Percentiles rank a stretch among this genome's conserved stretches.
Conservation (phyloP, 2,888 invertebrate species). For the Synergus laeviventris region DNA sequence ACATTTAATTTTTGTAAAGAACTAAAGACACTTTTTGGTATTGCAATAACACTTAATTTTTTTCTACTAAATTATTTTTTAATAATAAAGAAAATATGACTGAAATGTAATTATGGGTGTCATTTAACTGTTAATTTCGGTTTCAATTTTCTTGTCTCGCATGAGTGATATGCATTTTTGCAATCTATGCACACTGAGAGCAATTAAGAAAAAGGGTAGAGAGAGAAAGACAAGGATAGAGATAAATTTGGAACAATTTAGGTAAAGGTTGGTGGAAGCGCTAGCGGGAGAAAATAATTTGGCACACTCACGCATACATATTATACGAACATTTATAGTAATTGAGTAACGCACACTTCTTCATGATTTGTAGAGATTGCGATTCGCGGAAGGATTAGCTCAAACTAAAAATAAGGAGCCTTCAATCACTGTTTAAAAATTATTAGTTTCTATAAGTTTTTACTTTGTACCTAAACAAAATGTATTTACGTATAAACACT, state of each 20-base stretch:
- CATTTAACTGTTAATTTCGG: background rate
- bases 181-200: conserved; percentile 26
- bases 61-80: background rate
- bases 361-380: conserved; percentile 4
- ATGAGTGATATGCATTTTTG: conserved; percentile 7
- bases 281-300: conserved; percentile 43
- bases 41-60: background rate
- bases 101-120: background rate
- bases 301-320: conserved; percentile 46
- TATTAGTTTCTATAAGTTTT: background rate
- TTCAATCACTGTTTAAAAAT: conserved; percentile 5
- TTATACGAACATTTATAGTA: conserved; percentile 45
- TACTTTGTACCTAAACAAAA: background rate
- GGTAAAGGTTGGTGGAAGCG: background rate
- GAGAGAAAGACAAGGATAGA: background rate
- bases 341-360: conserved; percentile 26
- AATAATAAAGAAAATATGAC: background rate
- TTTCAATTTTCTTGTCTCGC: conserved; percentile 26
- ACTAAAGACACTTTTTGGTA: background rate
- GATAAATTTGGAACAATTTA: conserved; percentile 18
- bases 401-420: conserved; percentile 25
- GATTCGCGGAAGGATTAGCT: background rate
- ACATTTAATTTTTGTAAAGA: too few species aligned
- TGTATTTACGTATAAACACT: too few species aligned
- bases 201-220: conserved; percentile 12